phyloP scores from a whole-genome alignment of 2,888 invertebrate genomes.

The Octonoba sinensis region DNA sequence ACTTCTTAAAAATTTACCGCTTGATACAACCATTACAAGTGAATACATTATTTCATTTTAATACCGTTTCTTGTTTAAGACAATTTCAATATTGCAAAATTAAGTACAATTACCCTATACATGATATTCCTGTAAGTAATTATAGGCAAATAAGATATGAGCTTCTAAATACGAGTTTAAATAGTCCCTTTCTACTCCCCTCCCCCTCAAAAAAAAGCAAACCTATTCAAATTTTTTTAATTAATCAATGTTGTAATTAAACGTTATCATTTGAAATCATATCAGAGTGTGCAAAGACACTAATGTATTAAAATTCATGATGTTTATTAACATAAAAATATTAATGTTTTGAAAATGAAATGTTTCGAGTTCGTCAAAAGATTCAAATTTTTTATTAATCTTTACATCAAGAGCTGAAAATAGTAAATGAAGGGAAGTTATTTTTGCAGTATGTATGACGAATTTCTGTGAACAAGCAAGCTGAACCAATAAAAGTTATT shows the following conservation, averaged over 20 bases:
- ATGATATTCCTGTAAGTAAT: background rate
- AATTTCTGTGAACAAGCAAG: slow-evolving; percentile 64
- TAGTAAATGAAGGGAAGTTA: slow-evolving; percentile 57
- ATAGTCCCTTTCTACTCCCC: too few species aligned
- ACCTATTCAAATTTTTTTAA: too few species aligned
- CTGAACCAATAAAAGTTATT: slow-evolving; percentile 62
- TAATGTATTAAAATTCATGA: too few species aligned
- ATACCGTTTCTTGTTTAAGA: too few species aligned
- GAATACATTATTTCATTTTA: too few species aligned
- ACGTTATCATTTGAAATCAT: too few species aligned
- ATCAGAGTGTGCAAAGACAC: too few species aligned
- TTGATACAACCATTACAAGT: too few species aligned
- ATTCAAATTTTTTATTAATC: slow-evolving; percentile 51
- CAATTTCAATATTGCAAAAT: background rate
- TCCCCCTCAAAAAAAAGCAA: too few species aligned
- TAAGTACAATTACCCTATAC: background rate
- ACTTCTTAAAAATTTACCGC: too few species aligned
- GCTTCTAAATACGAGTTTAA: too few species aligned
- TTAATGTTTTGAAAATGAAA: background rate
- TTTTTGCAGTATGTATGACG: slow-evolving; percentile 59
- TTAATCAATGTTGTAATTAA: too few species aligned
- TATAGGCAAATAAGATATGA: background rate
- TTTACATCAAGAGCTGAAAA: slow-evolving; percentile 48
- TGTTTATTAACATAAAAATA: background rate
- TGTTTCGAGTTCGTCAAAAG: slow-evolving; percentile 46